These are phyloP conservation scores for Phytoseiulus persimilis DNA, from an alignment of 2,888 invertebrate species.

Conservation along the genomic window DNA sequence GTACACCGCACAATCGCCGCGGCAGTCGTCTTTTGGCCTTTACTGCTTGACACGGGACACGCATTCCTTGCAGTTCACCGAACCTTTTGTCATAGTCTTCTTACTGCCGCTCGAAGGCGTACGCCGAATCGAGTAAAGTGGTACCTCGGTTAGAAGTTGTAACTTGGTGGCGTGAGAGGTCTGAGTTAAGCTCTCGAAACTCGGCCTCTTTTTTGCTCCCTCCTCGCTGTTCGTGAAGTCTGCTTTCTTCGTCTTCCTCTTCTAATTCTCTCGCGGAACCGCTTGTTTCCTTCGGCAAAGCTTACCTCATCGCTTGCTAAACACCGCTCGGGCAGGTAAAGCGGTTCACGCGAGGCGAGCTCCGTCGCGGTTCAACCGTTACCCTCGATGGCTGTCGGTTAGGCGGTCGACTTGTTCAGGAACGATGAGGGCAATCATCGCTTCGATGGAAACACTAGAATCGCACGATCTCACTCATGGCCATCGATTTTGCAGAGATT, in stretches of 20 bases:
- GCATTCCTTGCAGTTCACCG: not conserved
- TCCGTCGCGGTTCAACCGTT: not conserved
- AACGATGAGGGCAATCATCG: too few species aligned
- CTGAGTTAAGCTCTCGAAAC: not conserved
- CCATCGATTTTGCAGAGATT: too few species aligned
- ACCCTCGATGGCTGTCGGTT: not conserved
- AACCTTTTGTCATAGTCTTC: not conserved
- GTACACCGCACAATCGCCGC: not conserved
- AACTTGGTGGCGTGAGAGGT: slow-evolving; percentile 22
- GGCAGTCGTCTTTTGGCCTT: not conserved
- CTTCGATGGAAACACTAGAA: too few species aligned
- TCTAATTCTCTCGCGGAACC: not conserved
- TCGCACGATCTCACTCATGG: too few species aligned
- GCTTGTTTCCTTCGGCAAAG: not conserved
- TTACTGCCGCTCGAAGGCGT: not conserved
- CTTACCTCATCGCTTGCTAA: not conserved
- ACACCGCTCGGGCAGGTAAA: not conserved
- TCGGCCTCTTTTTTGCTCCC: not conserved
- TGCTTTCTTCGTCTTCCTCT: not conserved
- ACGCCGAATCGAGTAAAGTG: not conserved
- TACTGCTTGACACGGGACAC: too few species aligned
- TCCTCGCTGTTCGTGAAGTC: not conserved
- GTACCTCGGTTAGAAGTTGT: slow-evolving; percentile 13
- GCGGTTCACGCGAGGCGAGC: not conserved
- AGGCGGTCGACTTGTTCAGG: too few species aligned